These are phyloP conservation scores for Carcharodon carcharias DNA, from an alignment of 2,797 vertebrate genomes.

Conservation along the genomic window DNA sequence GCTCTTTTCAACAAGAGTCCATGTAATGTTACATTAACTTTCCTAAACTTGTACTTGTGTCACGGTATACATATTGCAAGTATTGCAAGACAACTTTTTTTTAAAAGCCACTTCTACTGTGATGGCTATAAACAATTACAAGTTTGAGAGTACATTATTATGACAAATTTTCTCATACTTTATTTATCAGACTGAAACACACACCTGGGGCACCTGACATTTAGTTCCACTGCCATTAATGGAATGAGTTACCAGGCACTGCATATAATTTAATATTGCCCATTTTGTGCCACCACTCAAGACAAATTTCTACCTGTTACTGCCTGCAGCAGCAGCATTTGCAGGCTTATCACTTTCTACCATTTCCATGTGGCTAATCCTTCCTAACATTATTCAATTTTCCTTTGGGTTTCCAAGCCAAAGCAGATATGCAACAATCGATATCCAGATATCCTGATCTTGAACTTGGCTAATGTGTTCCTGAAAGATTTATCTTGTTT, in stretches of 20 bases:
- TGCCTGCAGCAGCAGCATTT: background rate
- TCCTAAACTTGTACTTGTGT: background rate
- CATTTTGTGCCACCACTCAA: no score
- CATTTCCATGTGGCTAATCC: background rate
- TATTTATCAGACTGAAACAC: background rate
- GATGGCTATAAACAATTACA: background rate
- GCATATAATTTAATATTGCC: no score
- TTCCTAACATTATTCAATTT: background rate
- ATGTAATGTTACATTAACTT: background rate
- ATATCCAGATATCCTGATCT: background rate
- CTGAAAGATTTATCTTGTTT: background rate
- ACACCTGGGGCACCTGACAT: no score
- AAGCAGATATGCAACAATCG: background rate
- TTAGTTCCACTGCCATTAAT: no score
- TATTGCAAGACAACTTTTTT: background rate
- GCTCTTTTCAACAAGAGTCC: background rate
- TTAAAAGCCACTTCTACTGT: background rate
- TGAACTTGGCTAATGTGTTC: background rate
- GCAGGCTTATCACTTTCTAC: no score
- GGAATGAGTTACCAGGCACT: no score
- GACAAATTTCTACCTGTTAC: background rate
- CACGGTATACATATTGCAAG: background rate
- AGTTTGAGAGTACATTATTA: background rate
- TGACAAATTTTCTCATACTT: background rate
- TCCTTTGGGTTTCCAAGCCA: background rate